phyloP scores from a whole-genome alignment of 2,888 invertebrate species.

The Drosophila subquinaria region DNA sequence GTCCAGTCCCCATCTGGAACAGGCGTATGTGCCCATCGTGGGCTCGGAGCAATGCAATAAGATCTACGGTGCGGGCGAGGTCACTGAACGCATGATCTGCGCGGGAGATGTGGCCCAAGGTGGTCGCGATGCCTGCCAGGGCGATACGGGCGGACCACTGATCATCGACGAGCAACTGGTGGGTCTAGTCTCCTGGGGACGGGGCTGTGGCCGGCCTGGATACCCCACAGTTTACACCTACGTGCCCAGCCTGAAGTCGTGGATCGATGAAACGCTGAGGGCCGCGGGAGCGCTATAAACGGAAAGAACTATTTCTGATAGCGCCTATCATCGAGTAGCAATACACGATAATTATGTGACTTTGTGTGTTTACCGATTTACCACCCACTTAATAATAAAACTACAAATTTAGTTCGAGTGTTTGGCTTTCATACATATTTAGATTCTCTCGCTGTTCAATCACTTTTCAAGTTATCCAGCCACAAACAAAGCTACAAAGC shows the following conservation, averaged over 20 bases:
- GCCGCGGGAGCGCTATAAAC: conserved; percentile 48
- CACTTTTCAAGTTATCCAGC: not conserved
- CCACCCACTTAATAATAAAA: conserved; percentile 45
- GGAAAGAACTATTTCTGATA: conserved; percentile 11
- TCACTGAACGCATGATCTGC: conserved; percentile 87
- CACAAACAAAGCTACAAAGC: not conserved
- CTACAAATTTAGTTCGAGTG: conserved; percentile 15
- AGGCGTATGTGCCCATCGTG: conserved; percentile 86
- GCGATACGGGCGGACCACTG: conserved; percentile 84
- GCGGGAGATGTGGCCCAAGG: conserved; percentile 85
- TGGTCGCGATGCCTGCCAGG: conserved; percentile 86
- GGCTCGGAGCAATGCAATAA: conserved; percentile 85
- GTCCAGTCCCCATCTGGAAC: conserved; percentile 84
- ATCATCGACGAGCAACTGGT: conserved; percentile 74
- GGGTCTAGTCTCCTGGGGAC: conserved; percentile 86
- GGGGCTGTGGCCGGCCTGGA: conserved; percentile 85
- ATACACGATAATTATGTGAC: conserved; percentile 19
- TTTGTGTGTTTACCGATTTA: conserved; percentile 28
- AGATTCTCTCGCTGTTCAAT: not conserved
- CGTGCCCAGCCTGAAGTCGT: conserved; percentile 75
- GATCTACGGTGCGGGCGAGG: conserved; percentile 85
- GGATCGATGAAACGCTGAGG: conserved; percentile 77
- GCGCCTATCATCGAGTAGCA: conserved; percentile 37
- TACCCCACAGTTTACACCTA: conserved; percentile 86
- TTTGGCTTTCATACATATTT: not conserved